Evolutionary conservation across 2,113 vertebrate genomes (phyloP).

Genomic region (Holacanthus passer): DNA sequence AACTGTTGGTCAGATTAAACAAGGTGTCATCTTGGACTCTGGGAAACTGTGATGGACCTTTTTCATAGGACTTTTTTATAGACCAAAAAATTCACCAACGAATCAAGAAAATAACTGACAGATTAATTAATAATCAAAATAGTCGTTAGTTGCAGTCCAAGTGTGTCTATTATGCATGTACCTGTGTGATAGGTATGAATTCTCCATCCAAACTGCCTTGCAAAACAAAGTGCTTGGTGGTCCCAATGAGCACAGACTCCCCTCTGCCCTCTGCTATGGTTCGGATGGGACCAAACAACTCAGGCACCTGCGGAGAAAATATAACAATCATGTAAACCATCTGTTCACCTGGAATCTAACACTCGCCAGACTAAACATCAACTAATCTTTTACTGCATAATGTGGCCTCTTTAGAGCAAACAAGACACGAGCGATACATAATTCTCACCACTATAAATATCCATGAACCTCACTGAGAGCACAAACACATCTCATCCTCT

Average conservation of each 20-base stretch:
- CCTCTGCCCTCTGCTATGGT: slow-evolving; percentile 96
- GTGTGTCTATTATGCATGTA: slow-evolving; percentile 54
- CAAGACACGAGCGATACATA: slow-evolving; percentile 14
- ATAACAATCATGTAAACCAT: not conserved
- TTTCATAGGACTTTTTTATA: not conserved
- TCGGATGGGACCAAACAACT: slow-evolving; percentile 94
- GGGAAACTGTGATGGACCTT: not conserved
- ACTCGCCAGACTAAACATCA: not conserved
- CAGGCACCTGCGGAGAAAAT: slow-evolving; percentile 88
- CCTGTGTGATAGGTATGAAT: slow-evolving; percentile 95
- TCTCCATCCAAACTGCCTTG: slow-evolving; percentile 93
- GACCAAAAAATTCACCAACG: not conserved
- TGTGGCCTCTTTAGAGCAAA: not conserved
- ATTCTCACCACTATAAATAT: slow-evolving; percentile 28
- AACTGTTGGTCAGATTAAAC: slow-evolving; percentile 1
- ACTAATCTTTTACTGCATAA: slow-evolving; percentile 3
- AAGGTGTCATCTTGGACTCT: not conserved
- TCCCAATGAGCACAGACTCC: slow-evolving; percentile 93
- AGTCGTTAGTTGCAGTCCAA: not conserved
- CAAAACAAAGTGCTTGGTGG: slow-evolving; percentile 94
- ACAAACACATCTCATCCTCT: slow-evolving; percentile 34
- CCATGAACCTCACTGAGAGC: slow-evolving; percentile 39
- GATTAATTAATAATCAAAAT: not conserved
- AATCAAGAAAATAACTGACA: not conserved
- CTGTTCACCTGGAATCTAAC: slow-evolving; percentile 4